A percentile compares a stretch with the other conserved stretches of the same genome.
phyloP scores from a whole-genome alignment of 2,888 invertebrate species.

The Drosophila merina region DNA sequence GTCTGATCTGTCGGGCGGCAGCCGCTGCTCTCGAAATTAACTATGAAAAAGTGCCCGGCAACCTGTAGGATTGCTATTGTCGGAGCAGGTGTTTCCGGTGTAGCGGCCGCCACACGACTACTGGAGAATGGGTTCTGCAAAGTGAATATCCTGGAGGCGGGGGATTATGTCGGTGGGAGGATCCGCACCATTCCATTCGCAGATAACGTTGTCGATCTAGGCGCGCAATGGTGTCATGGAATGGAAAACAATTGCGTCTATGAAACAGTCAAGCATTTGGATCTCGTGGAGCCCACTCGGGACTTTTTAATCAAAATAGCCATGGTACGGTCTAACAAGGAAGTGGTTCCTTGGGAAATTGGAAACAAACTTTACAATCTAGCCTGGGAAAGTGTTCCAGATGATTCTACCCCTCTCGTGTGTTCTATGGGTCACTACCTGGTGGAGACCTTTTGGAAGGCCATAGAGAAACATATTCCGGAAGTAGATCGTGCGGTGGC shows the following conservation, averaged over 20 bases:
- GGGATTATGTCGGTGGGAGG: constrained; percentile 87
- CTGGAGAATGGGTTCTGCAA: constrained; percentile 82
- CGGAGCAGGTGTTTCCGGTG: constrained; percentile 82
- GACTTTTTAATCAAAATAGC: constrained; percentile 63
- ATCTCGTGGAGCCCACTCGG: constrained; percentile 66
- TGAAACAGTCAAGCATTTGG: constrained; percentile 84
- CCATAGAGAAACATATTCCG: constrained; percentile 9
- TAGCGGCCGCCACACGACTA: constrained; percentile 82
- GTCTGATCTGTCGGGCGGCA: constrained; percentile 9
- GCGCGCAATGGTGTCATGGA: constrained; percentile 89
- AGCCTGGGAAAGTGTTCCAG: constrained; percentile 3
- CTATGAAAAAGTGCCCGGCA: constrained; percentile 39
- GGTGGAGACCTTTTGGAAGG: constrained; percentile 12
- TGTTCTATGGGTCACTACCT: constrained; percentile 15
- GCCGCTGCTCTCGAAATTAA: neutral
- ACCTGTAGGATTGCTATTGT: constrained; percentile 76
- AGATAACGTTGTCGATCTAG: constrained; percentile 87
- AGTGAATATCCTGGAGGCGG: constrained; percentile 87
- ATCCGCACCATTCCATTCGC: constrained; percentile 85
- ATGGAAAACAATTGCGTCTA: constrained; percentile 87
- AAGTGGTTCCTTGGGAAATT: constrained; percentile 77
- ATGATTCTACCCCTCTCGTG: neutral
- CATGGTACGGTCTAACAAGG: constrained; percentile 79
- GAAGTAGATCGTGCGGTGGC: constrained; percentile 10
- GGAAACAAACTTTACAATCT: constrained; percentile 34